Evolutionary conservation across 2,888 invertebrate genomes (phyloP).

Genomic region (Eupithecia exiguata): DNA sequence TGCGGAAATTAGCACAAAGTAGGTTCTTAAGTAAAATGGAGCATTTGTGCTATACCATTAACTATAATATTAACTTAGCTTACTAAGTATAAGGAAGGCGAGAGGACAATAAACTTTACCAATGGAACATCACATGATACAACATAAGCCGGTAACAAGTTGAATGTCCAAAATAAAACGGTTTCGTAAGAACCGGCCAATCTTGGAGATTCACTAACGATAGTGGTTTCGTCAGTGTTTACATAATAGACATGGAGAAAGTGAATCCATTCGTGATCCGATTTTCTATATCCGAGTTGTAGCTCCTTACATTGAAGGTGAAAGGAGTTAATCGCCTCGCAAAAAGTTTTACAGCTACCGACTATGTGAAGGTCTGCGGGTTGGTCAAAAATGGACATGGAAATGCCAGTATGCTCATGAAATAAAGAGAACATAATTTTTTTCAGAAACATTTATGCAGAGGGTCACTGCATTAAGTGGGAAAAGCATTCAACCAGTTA

Average conservation of each 20-base stretch:
- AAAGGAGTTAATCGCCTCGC: conserved; percentile 40
- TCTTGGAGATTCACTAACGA: conserved; percentile 53
- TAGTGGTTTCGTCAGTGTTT: conserved; percentile 55
- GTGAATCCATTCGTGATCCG: conserved; percentile 48
- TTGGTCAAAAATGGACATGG: neutral
- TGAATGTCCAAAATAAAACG: conserved; percentile 37
- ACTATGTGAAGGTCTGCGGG: neutral
- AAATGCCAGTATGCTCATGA: neutral
- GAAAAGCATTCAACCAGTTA: neutral
- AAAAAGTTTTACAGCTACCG: conserved; percentile 31
- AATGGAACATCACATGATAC: conserved; percentile 4
- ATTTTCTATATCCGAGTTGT: conserved; percentile 54
- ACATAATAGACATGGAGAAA: conserved; percentile 52
- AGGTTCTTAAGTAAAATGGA: neutral
- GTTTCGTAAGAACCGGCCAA: conserved; percentile 41
- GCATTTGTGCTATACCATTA: neutral
- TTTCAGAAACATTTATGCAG: neutral
- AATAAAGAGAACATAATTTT: neutral
- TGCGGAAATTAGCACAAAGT: neutral
- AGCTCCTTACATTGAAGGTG: conserved; percentile 48
- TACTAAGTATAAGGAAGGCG: neutral
- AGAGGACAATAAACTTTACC: neutral
- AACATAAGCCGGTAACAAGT: conserved; percentile 20
- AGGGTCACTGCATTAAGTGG: neutral
- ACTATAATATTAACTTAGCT: neutral